Conservation (phyloP, 2,113 vertebrate genomes). For the Mus musculus region GRCm39 chr6:98685001-98685500, state of each 20-base stretch:
- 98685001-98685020: not conserved
- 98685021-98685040: not conserved
- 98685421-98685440: constrained; percentile 85
- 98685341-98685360: constrained; percentile 80
- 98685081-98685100: not conserved
- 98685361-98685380: constrained; percentile 82
- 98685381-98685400: constrained; percentile 81
- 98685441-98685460: constrained; percentile 88
- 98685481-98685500: constrained; percentile 89
- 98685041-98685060: not conserved
- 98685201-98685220: constrained; percentile 83
- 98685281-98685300: not conserved
- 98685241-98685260: constrained; percentile 76
- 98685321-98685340: constrained; percentile 21
- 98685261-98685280: constrained; percentile 58
- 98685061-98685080: constrained; percentile 37
- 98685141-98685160: constrained; percentile 75
- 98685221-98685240: constrained; percentile 77
- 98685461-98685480: constrained; percentile 90
- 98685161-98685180: constrained; percentile 78
- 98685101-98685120: constrained; percentile 69
- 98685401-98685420: constrained; percentile 84
- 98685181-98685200: constrained; percentile 81
- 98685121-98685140: constrained; percentile 70
- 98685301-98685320: not conserved